phyloP scores from a whole-genome alignment of 2,797 vertebrate genomes.

The Acridotheres tristis region DNA sequence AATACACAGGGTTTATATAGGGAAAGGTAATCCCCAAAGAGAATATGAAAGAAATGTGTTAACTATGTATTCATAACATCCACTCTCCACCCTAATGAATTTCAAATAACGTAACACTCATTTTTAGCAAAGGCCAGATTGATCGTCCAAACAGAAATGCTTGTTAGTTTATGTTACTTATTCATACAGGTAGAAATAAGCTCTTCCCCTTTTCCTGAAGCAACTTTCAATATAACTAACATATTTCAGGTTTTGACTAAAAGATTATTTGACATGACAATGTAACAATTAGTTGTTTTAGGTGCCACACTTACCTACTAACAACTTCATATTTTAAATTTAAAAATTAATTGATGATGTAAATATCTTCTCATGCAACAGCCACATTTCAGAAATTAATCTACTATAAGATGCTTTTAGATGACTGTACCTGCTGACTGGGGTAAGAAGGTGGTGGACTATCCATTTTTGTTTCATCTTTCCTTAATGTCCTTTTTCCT shows the following conservation, averaged over 20 bases:
- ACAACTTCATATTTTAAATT: background rate
- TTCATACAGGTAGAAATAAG: background rate
- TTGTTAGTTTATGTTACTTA: background rate
- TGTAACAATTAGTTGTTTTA: background rate
- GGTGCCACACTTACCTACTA: background rate
- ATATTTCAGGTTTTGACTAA: background rate
- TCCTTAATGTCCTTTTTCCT: slow-evolving; percentile 74
- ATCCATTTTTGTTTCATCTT: slow-evolving; percentile 73
- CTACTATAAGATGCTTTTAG: background rate
- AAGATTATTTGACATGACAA: background rate
- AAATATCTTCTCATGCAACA: background rate
- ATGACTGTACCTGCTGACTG: slow-evolving; percentile 84
- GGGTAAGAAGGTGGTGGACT: slow-evolving; percentile 91
- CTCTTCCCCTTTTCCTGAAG: background rate
- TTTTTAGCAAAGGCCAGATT: background rate
- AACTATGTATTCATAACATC: background rate
- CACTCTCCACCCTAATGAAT: rapidly evolving
- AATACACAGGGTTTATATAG: background rate
- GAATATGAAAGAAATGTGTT: background rate
- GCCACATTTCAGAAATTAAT: background rate
- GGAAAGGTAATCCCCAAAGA: background rate
- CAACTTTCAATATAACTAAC: background rate
- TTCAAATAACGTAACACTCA: background rate
- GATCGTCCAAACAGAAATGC: background rate
- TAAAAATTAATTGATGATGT: background rate